Evolutionary conservation across 2,888 invertebrate species (phyloP), one percentile per base, ranked within the genome.

Genomic region (Latrodectus elegans): DNA sequence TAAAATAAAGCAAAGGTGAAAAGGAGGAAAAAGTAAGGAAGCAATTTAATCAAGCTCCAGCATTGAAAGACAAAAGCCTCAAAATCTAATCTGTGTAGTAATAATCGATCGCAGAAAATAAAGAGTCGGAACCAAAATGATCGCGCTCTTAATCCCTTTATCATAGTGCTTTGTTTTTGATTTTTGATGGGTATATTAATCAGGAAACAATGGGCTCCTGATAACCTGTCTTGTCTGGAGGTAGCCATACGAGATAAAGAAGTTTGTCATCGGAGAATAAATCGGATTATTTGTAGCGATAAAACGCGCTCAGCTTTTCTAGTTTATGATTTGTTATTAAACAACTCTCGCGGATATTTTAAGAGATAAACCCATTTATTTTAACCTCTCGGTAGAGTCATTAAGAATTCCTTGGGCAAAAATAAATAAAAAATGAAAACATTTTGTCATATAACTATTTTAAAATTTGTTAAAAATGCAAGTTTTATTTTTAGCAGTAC

Each of bases 151-250:
- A 81, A 81, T 81, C 81, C 72, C 38, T 65, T 81, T 73, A 74
- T 81, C 74, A 74, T 17, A 65, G 38, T 9, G 65, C 10, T 14
- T 73, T 55, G 14, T 73, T 17, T 64, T 60, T 60, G 55, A 65
- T 67, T 72, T 53, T 52, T 73, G 65, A 73, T 67, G 49, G n/a
- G 52, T 11, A 22, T 51, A 65, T 81, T 74, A 81, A 81, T 81
- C 73, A 81, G 67, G n/a, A 65, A 80, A 81, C 81, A 81, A 81
- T 74, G 53, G 67, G 38, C 11, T 22, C 49, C 17, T 17, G 76
- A 77, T 77, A 77, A 77, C 76, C 60, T 60, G 75, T 22, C 22
- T 38, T 51, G 67, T 77, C 65, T n/a, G 67, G 65, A 65, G 64
- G n/a, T 67, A 9, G n/a, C 64, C 22, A 67, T 65, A 67, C 51